These are phyloP conservation scores for Tenthredo scrophulariae DNA, from an alignment of 2,888 invertebrate genomes.

Conservation along the genomic window DNA sequence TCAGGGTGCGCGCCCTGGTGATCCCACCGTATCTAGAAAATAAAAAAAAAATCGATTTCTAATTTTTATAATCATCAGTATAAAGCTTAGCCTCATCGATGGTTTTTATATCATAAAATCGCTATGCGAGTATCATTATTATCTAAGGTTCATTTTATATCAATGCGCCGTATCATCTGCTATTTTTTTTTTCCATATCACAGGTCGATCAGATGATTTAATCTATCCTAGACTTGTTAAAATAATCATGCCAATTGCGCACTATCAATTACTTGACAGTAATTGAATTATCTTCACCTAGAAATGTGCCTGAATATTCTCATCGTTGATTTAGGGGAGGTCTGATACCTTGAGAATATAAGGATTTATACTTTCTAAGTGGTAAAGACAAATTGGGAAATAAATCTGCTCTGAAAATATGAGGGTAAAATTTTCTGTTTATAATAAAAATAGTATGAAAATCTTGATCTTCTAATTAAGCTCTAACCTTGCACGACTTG, in stretches of 20 bases:
- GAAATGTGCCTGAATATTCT: too few species aligned
- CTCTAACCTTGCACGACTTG: conserved; percentile 48
- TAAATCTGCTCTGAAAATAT: neutral
- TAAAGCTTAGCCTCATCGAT: neutral
- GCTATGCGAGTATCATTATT: neutral
- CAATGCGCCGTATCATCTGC: neutral
- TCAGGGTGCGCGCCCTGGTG: conserved; percentile 11
- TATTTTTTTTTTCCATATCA: neutral
- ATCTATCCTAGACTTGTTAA: neutral
- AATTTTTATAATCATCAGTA: neutral
- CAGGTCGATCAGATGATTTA: neutral
- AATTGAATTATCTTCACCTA: neutral
- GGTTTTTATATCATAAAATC: neutral
- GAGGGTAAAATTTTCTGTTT: neutral
- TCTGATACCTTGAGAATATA: too few species aligned
- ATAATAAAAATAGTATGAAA: neutral
- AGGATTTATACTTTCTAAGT: neutral
- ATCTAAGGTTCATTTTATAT: neutral
- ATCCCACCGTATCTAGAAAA: neutral
- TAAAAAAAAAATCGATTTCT: neutral
- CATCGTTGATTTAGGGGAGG: too few species aligned
- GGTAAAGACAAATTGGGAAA: neutral
- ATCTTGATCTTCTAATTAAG: conserved; percentile 40
- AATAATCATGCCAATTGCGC: neutral
- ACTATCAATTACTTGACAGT: neutral